These are phyloP conservation scores for Trematocara macrostoma DNA, from an alignment of 2,113 vertebrate genomes.

Conservation along the genomic window DNA sequence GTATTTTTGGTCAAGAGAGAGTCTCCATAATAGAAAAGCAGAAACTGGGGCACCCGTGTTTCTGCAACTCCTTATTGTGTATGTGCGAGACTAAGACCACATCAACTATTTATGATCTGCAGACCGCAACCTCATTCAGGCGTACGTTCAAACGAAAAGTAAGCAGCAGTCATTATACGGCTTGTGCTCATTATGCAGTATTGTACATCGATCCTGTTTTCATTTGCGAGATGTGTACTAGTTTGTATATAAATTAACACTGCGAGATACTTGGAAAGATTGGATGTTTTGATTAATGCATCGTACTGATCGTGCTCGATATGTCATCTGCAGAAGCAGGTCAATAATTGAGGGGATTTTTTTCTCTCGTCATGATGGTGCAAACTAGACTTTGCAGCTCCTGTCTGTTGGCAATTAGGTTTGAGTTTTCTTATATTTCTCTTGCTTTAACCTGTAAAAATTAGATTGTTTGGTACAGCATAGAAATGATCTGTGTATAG, in stretches of 20 bases:
- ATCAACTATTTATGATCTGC: slow-evolving; percentile 48
- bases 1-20: neutral
- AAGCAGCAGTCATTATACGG: slow-evolving; percentile 25
- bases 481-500: neutral
- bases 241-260: slow-evolving; percentile 19
- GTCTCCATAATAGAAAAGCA: neutral
- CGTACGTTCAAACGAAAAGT: slow-evolving; percentile 9
- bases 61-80: neutral
- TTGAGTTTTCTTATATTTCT: neutral
- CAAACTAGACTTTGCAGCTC: neutral
- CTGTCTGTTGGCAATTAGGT: neutral
- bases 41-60: slow-evolving; percentile 24
- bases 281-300: neutral
- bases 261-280: neutral
- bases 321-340: slow-evolving; percentile 33
- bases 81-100: slow-evolving; percentile 21
- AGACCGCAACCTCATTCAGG: slow-evolving; percentile 34
- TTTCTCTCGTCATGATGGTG: neutral
- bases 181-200: slow-evolving; percentile 36
- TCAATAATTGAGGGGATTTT: slow-evolving; percentile 24
- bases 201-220: slow-evolving; percentile 33
- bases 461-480: neutral
- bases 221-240: slow-evolving; percentile 1
- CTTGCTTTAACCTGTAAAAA: neutral
- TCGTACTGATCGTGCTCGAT: slow-evolving; percentile 6